A percentile compares a stretch with the other conserved stretches of the same genome.
phyloP scores from a whole-genome alignment of 2,113 vertebrate genomes.

The Aptenodytes patagonicus region DNA sequence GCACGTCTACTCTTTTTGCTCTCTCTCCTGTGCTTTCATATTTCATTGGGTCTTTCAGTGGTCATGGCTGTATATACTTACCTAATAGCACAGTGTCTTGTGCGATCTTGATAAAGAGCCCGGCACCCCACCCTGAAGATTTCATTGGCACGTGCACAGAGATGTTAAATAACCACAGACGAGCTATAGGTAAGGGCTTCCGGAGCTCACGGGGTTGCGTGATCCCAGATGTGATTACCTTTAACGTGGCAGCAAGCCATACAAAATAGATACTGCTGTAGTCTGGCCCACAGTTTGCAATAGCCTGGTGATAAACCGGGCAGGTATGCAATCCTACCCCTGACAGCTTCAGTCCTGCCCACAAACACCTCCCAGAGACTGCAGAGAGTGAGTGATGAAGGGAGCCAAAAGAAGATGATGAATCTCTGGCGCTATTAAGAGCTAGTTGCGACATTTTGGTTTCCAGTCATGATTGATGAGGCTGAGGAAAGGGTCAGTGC shows the following conservation, averaged over 20 bases:
- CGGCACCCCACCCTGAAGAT: rapidly evolving
- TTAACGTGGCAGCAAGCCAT: not conserved
- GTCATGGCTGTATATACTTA: not conserved
- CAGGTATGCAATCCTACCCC: not conserved
- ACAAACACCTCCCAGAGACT: not conserved
- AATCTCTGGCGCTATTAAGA: not conserved
- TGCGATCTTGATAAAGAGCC: not conserved
- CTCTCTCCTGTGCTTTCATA: not conserved
- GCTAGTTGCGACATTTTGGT: not conserved
- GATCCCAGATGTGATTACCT: not conserved
- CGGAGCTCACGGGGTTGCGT: rapidly evolving
- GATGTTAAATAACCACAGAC: not conserved
- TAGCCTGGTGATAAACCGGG: not conserved
- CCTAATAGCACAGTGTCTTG: not conserved
- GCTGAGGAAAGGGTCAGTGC: not conserved
- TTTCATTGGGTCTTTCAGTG: not conserved
- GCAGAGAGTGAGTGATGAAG: not conserved
- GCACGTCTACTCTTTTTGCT: not conserved
- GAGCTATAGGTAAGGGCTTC: not conserved
- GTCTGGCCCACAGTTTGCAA: not conserved
- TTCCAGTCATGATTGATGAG: not conserved
- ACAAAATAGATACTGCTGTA: not conserved
- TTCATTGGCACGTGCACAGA: not conserved
- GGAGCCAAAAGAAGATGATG: not conserved
- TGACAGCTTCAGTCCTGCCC: not conserved